phyloP scores from a whole-genome alignment of 2,888 invertebrate genomes.

The Atrina japonica region DNA sequence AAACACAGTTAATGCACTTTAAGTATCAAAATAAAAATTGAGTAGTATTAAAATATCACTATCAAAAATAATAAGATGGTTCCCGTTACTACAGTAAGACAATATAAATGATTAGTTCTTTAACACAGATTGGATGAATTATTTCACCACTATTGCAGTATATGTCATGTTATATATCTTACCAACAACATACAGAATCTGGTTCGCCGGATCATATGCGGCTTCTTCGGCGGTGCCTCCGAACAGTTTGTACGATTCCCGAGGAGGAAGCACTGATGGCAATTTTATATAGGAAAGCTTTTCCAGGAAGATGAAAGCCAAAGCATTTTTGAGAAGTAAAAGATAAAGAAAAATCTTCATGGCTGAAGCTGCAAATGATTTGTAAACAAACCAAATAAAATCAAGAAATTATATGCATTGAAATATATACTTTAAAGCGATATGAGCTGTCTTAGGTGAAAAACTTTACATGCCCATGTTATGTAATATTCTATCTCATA shows the following conservation, averaged over 20 bases:
- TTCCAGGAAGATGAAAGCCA: slow-evolving; percentile 14
- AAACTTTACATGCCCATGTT: too few relatives aligned
- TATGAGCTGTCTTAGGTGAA: too few relatives aligned
- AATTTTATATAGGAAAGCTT: slow-evolving; percentile 50
- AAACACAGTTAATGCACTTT: too few relatives aligned
- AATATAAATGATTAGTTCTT: too few relatives aligned
- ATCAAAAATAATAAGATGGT: background rate
- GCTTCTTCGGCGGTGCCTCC: slow-evolving; percentile 56
- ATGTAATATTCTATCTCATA: too few relatives aligned
- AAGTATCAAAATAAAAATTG: background rate
- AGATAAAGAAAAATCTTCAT: background rate
- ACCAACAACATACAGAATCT: slow-evolving; percentile 61
- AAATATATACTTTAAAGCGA: too few relatives aligned
- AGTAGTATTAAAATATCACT: background rate
- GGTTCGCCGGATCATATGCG: slow-evolving; percentile 54
- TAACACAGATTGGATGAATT: too few relatives aligned
- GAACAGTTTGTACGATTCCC: slow-evolving; percentile 44
- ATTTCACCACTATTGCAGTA: too few relatives aligned
- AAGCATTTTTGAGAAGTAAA: background rate
- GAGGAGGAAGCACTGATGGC: slow-evolving; percentile 36
- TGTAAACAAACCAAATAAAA: too few relatives aligned
- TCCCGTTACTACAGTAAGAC: too few relatives aligned
- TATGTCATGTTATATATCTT: slow-evolving; percentile 19
- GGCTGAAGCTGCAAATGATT: too few relatives aligned
- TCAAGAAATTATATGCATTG: too few relatives aligned